Evolutionary conservation across 2,113 vertebrate genomes (phyloP), one percentile per base, ranked within the genome.

Genomic region (Hypanus sabinus): DNA sequence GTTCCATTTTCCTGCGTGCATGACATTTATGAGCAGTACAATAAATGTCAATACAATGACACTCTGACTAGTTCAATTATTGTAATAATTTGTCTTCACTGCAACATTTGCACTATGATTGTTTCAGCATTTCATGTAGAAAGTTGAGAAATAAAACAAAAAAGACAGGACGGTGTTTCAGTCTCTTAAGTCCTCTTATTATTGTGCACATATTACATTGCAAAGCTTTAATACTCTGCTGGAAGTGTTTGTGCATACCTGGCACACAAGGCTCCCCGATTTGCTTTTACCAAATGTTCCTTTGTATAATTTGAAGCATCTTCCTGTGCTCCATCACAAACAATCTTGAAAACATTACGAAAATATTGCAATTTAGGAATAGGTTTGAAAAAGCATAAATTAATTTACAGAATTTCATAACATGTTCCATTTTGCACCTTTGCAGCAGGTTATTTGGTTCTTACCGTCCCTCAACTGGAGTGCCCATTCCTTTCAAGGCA

Each of bases 1-100:
- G 91, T 93, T 93, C 73, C 38, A 55, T 93, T 93, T 93, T 93
- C 91, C 38, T 93, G 91, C 91, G 7, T 55, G 68, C 70, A 30
- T 55, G 91, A 93, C 36, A 75, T 73, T 93, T 93, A 73, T 24
- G 91, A 75, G 91, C 91, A 93, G 22, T 24, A 38, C 90, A 91
- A 70, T 22, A 68, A 92, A 36, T 75, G 91, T 93, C 73, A 30
- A 24, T 93, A 73, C 30, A 55, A 7, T 93, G 46, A 22, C 20
- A 93, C 91, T 16, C 38, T 55, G 36, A 38, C 36, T 93, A 46
- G 1, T 70, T 71, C 30, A 36, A 55, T 11, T 55, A 30, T 73
- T 46, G 12, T 93, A 75, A 73, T 73, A 93, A 93, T 75, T 24
- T 10, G 71, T 30, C 11, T 75, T 70, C 70, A 71, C 68, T 93